Percentiles rank a stretch among this genome's conserved stretches.
Conservation (phyloP, 2,888 invertebrate genomes). For the Limenitis camilla region DNA sequence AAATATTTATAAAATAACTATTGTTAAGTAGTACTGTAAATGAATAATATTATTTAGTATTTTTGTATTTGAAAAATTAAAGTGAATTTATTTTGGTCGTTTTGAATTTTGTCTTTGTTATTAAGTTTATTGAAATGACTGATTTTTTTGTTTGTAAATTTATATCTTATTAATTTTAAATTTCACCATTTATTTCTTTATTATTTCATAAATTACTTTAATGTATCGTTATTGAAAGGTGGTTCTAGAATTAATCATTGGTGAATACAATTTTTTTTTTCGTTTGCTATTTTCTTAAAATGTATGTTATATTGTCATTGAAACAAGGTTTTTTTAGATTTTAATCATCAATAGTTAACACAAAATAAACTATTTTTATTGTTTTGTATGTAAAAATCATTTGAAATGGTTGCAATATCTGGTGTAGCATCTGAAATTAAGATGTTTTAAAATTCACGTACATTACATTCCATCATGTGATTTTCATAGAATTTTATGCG, state of each 20-base stretch:
- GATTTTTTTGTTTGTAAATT: constrained; percentile 16
- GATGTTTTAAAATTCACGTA: neutral
- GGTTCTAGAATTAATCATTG: too few species aligned
- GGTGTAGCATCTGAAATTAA: neutral
- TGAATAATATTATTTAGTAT: constrained; percentile 22
- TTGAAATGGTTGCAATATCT: too few species aligned
- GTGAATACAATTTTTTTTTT: too few species aligned
- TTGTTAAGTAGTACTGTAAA: constrained; percentile 21
- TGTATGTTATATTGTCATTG: too few species aligned
- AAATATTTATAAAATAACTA: constrained; percentile 26
- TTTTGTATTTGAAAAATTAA: constrained; percentile 22
- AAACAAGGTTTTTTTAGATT: too few species aligned
- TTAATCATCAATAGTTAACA: too few species aligned
- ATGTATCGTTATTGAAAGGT: too few species aligned
- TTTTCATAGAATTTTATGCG: constrained; percentile 18
- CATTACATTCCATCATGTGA: constrained; percentile 28
- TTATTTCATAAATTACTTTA: neutral
- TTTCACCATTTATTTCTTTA: neutral
- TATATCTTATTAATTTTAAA: neutral
- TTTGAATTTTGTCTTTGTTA: neutral
- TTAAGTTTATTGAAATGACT: constrained; percentile 10
- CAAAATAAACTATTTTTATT: too few species aligned
- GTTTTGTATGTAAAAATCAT: neutral
- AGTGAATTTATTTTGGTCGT: constrained; percentile 21
- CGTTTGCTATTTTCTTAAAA: too few species aligned